A percentile compares a stretch with the other conserved stretches of the same genome.
Evolutionary conservation across 2,113 vertebrate genomes (phyloP).

Genomic region (Talpa occidentalis): DNA sequence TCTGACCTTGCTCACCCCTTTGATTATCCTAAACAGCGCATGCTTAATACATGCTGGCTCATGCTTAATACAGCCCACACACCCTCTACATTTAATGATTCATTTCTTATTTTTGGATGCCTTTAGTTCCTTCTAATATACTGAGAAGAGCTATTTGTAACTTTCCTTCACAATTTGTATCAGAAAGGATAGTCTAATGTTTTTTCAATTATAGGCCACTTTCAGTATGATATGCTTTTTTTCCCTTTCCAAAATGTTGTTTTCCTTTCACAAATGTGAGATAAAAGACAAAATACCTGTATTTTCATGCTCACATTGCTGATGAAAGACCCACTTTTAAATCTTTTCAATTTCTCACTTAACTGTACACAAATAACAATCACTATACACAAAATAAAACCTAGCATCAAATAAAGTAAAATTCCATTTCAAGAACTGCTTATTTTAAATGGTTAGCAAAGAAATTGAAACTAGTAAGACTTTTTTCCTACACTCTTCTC

Average conservation of each 20-base stretch:
- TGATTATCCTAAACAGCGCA: background rate
- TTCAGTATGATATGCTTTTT: constrained; percentile 30
- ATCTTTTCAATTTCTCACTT: background rate
- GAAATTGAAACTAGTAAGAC: background rate
- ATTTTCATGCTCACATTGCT: background rate
- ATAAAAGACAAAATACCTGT: constrained; percentile 18
- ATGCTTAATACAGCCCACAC: background rate
- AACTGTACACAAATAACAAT: background rate
- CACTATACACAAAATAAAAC: background rate
- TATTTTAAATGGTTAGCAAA: constrained; percentile 45
- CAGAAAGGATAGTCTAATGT: background rate
- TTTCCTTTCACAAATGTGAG: background rate
- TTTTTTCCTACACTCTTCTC: background rate
- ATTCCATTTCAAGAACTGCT: background rate
- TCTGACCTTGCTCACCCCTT: background rate
- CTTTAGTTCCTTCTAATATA: background rate
- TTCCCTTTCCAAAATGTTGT: background rate
- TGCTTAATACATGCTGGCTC: background rate
- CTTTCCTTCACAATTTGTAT: background rate
- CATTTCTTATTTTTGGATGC: background rate
- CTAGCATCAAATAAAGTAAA: background rate
- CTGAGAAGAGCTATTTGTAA: background rate
- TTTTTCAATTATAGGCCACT: background rate
- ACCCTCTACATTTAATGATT: background rate
- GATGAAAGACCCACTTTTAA: background rate